Conservation (phyloP, 2,888 invertebrate species). For the Steinernema scapterisci region DNA sequence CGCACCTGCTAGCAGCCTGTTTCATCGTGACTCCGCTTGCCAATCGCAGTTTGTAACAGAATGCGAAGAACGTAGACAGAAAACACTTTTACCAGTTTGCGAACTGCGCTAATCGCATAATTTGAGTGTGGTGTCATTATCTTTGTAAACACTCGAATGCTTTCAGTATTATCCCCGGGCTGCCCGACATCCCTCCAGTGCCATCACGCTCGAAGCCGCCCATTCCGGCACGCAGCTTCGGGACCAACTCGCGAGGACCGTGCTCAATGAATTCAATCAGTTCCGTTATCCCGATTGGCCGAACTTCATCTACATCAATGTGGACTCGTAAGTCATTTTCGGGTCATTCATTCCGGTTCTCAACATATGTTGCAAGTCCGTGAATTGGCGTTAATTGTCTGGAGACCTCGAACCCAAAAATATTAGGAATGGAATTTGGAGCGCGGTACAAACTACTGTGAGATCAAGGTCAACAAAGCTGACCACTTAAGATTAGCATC, state of each 20-base stretch:
- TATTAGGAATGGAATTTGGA: too few species aligned
- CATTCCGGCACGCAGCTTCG: constrained; percentile 52
- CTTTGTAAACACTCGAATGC: not conserved
- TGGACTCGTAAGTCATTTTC: constrained; percentile 46
- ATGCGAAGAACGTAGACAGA: not conserved
- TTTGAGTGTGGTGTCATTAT: not conserved
- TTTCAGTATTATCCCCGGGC: constrained; percentile 64
- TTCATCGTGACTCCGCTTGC: constrained; percentile 1
- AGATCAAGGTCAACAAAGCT: too few species aligned
- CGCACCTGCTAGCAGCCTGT: constrained; percentile 13
- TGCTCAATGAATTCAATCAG: constrained; percentile 49
- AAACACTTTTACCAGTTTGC: not conserved
- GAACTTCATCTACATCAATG: constrained; percentile 57
- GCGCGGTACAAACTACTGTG: too few species aligned
- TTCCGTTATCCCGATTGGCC: constrained; percentile 65
- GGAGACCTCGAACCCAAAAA: too few species aligned
- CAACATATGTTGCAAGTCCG: too few species aligned
- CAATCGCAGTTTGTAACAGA: constrained; percentile 10
- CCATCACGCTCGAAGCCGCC: constrained; percentile 49
- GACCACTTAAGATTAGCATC: too few species aligned
- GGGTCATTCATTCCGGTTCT: too few species aligned
- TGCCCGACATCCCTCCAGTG: constrained; percentile 52
- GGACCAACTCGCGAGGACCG: constrained; percentile 47
- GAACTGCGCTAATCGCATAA: not conserved
- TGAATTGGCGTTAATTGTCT: too few species aligned